Evolutionary conservation across 2,113 vertebrate genomes (phyloP).

Genomic region (crab-eating macaque (Macaca fascicularis)): T2T-MFA8v1.1 NC_088381.1:153152001-153152500

Average conservation of each 20-base stretch:
- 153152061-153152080: neutral
- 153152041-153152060: neutral
- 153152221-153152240: accelerated
- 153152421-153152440: neutral
- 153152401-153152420: neutral
- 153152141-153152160: accelerated
- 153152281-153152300: neutral
- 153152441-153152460: neutral
- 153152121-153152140: neutral
- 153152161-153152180: neutral
- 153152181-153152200: too few species aligned
- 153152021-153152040: neutral
- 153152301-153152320: neutral
- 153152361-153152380: too few species aligned
- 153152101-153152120: neutral
- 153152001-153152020: neutral
- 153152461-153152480: neutral
- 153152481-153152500: neutral
- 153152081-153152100: neutral
- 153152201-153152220: neutral
- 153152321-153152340: neutral
- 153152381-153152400: neutral
- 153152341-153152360: neutral
- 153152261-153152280: neutral
- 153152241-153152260: too few species aligned